Base-by-base conservation (phyloP, 2,888 invertebrate genomes). In the Lepidochrysops patricia region DNA sequence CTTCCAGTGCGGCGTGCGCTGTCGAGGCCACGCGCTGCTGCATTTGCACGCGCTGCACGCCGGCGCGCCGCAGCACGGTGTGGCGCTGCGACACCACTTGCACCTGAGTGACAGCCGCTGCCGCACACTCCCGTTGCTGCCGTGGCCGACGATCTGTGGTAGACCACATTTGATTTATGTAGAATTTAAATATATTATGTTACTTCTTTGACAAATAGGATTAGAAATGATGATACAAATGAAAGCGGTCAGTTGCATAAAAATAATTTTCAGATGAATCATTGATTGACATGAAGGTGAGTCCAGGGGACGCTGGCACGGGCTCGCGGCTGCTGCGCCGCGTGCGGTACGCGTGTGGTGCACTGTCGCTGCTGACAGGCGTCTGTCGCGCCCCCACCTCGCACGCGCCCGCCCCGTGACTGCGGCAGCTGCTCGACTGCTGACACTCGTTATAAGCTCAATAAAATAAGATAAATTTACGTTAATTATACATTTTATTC, bases 61-160 rank as follows among this genome's bases (percentile, higher is more conserved):
- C 64, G 65, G 29, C 57, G 63, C 62, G 59, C 57, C 9, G 23
- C 59, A 26, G 58, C 73, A 76, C 65, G 66, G 65, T 61, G 58
- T 27, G 12, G 6, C 61, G 74, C 26, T 23, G 4, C 23, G 70
- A 71, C 62, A 12, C 9, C 37, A 66, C 66, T 60, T 81, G 78
- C 70, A 9, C 60, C 26, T 37, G 13, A 43, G 43, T 19, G 43
- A 43, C 12, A 66, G 68, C 75, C 74, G 62, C 64, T 73, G 43
- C 43, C 43, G 19, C 19, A 13, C 43, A 9, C n/a, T 66, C 67
- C 75, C 74, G 61, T 64, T 73, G 61, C 63, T 77, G 62, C 67
- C 72, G 9, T 79, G 77, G 79, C 73, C 72, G n/a, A 60, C 34
- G 0, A 29, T 72, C 6, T 79, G 79, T 50, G 76, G 79, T 79